Percentiles rank a stretch among this genome's conserved stretches.
Evolutionary conservation across 64 coral and sea anemone species (phyloP).

Genomic region (Acropora yongei): DNA sequence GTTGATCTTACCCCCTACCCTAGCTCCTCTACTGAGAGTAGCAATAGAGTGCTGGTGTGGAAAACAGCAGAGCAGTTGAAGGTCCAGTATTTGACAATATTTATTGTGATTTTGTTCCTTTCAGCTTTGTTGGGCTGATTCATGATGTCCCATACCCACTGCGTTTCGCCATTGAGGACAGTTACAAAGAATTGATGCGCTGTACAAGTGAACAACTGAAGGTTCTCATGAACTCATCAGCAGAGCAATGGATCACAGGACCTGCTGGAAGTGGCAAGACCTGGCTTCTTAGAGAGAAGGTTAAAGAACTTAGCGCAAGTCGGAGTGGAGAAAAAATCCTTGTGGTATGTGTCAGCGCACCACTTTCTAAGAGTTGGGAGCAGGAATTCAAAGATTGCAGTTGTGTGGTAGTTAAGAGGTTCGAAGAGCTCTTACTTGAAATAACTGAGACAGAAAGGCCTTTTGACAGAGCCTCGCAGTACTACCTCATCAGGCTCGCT

Average conservation of each 20-base stretch:
- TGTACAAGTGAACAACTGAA: slow-evolving; percentile 32
- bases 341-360: slow-evolving; percentile 50
- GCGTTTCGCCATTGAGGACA: not conserved
- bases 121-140: not conserved
- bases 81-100: not conserved
- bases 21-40: too few relatives aligned
- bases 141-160: not conserved
- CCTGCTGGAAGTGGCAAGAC: slow-evolving; percentile 83
- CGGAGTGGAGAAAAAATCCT: slow-evolving; percentile 44
- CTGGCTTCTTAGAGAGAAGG: slow-evolving; percentile 49
- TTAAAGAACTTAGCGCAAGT: not conserved
- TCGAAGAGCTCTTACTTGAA: slow-evolving; percentile 8
- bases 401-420: slow-evolving; percentile 26
- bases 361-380: not conserved
- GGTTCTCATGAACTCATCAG: slow-evolving; percentile 1
- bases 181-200: not conserved
- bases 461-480: not conserved
- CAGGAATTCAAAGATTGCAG: not conserved
- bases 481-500: not conserved
- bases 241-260: slow-evolving; percentile 68
- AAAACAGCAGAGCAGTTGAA: too few relatives aligned
- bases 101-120: not conserved
- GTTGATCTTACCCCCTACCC: too few relatives aligned
- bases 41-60: too few relatives aligned
- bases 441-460: not conserved